Base-by-base conservation (phyloP, 1,140 invertebrate species). In the Leptinotarsa texana region DNA sequence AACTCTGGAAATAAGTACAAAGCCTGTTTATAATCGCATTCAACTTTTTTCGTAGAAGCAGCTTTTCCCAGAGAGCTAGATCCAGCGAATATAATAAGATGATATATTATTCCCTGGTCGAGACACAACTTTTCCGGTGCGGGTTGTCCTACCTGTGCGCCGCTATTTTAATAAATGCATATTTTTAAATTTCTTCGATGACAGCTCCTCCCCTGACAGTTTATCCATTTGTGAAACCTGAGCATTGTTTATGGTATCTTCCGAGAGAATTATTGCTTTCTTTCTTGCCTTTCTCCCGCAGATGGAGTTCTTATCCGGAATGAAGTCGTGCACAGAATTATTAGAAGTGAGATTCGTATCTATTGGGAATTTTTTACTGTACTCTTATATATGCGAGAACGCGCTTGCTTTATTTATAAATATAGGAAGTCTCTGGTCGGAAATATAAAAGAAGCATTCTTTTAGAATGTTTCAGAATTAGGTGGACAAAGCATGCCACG, bases 91-190 rank as follows among this genome's bases (percentile, higher is more conserved):
- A 51, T 76, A 76, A 76, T 73, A 76, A 69, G 63, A 73, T 76
- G 75, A 76, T 73, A 71, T 73, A 76, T 76, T 76, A 76, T 73
- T 76, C 75, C 70, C 75, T 24, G 42, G 71, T 33, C 57, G 70
- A 48, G 57, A 22, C 72, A 75, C 63, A 66, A 65, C 72, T 75
- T 75, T 75, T 73, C 48, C 49, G 61, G 47, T 13, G 75, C 27
- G 17, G n/a, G 17, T 57, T 18, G n/a, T 57, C 17, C 51, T 18
- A 57, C 51, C 51, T 57, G n/a, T 13, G 74, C 27, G 49, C 63
- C n/a, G 13, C 63, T 15, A 24, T 65, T 65, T 65, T 21, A 66
- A 66, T 66, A 66, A 66, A 66, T 66, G 63, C 63, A 66, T 66
- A 66, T 66, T 66, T 66, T 66, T 24, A 33, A 66, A 66, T 66